Conservation (phyloP, 92 coral and sea anemone genomes). For the Porites evermanni region DNA sequence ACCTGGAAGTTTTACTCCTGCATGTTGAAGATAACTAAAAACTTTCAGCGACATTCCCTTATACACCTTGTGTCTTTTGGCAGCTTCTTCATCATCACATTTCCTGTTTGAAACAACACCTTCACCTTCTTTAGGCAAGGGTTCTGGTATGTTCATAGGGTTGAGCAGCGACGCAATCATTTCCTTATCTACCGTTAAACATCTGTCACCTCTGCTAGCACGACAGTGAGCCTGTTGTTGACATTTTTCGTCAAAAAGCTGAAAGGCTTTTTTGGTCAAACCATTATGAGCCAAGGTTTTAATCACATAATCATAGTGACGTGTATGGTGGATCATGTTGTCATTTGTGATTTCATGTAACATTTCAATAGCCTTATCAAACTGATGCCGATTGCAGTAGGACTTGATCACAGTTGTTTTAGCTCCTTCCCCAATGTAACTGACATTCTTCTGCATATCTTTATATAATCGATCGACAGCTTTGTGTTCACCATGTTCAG, state of each 20-base stretch:
- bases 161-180: slow-evolving; percentile 82
- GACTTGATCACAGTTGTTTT: slow-evolving; percentile 82
- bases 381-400: slow-evolving; percentile 75
- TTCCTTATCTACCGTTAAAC: slow-evolving; percentile 60
- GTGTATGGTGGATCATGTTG: slow-evolving; percentile 70
- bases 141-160: slow-evolving; percentile 35
- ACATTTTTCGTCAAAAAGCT: slow-evolving; percentile 80
- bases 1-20: slow-evolving; percentile 71
- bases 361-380: slow-evolving; percentile 64
- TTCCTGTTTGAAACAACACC: background rate
- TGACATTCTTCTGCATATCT: slow-evolving; percentile 56
- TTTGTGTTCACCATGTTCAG: slow-evolving; percentile 55
- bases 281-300: slow-evolving; percentile 76
- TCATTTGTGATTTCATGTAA: slow-evolving; percentile 58
- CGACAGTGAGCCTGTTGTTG: slow-evolving; percentile 44
- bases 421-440: slow-evolving; percentile 82
- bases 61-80: slow-evolving; percentile 7
- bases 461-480: slow-evolving; percentile 72
- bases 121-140: background rate
- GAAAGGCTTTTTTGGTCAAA: slow-evolving; percentile 67
- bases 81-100: background rate
- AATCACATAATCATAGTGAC: slow-evolving; percentile 78
- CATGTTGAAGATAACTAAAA: slow-evolving; percentile 70
- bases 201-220: slow-evolving; percentile 57
- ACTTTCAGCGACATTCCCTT: slow-evolving; percentile 42